Conservation (phyloP, 2,888 invertebrate genomes). For the Cryptocephalus primarius region DNA sequence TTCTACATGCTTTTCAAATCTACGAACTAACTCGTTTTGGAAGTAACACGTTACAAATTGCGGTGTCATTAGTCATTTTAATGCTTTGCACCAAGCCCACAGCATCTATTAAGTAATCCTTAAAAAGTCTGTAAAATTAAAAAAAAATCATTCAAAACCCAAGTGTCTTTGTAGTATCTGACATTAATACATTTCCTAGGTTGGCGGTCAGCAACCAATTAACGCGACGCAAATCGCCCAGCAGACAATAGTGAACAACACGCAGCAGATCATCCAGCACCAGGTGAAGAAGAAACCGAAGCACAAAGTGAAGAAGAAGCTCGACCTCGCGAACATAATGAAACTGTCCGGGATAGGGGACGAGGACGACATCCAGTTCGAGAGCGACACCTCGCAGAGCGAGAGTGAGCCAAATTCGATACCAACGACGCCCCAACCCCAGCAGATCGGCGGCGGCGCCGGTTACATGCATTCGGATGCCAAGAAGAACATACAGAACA, state of each 20-base stretch:
- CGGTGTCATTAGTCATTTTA: no score
- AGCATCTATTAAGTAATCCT: no score
- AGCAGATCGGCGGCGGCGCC: constrained; percentile 14
- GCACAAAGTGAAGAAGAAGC: constrained; percentile 43
- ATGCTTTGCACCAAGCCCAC: no score
- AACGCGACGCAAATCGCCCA: constrained; percentile 19
- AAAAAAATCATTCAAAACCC: no score
- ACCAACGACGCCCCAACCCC: constrained; percentile 28
- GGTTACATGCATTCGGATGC: constrained; percentile 15
- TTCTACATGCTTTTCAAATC: no score
- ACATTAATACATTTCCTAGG: no score
- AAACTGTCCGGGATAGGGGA: constrained; percentile 57
- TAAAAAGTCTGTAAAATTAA: no score
- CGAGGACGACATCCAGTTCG: constrained; percentile 49
- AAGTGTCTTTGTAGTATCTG: no score
- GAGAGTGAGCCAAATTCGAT: constrained; percentile 32
- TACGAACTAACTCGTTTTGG: no score
- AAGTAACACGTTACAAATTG: no score
- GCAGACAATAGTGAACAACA: constrained; percentile 18
- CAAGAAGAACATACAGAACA: constrained; percentile 31
- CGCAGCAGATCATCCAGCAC: constrained; percentile 15
- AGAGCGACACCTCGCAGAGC: constrained; percentile 36
- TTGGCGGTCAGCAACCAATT: constrained; percentile 21
- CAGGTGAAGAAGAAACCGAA: constrained; percentile 32
- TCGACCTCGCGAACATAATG: constrained; percentile 64